A percentile compares a stretch with the other conserved stretches of the same genome.
Conservation (phyloP, 2,888 invertebrate species). For the Eremobia ochroleuca region DNA sequence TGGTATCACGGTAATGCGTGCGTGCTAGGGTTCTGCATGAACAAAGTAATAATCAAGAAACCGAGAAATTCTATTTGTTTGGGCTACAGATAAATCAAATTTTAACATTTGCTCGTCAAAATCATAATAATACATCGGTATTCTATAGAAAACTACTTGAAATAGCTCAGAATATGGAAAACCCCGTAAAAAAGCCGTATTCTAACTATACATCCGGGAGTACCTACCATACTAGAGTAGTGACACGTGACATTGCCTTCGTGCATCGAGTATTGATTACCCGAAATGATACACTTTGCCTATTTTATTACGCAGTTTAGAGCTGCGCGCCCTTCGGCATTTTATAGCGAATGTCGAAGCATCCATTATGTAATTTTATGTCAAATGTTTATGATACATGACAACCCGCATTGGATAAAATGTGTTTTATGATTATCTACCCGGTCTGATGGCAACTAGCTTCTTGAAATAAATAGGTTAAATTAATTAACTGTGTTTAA, state of each 20-base stretch:
- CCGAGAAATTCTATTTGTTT: background rate
- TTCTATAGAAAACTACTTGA: background rate
- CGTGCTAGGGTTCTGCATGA: background rate
- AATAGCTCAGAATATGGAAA: background rate
- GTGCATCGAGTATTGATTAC: slow-evolving; percentile 56
- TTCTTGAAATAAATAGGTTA: background rate
- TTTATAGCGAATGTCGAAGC: slow-evolving; percentile 55
- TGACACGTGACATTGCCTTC: slow-evolving; percentile 40
- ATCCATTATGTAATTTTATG: slow-evolving; percentile 56
- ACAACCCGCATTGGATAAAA: slow-evolving; percentile 21
- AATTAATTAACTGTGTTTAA: background rate
- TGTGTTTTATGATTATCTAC: slow-evolving; percentile 37
- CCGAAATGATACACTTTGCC: slow-evolving; percentile 46
- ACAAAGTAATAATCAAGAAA: background rate
- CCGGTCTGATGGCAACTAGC: slow-evolving; percentile 2
- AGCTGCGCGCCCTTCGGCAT: slow-evolving; percentile 49
- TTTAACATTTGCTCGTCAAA: background rate
- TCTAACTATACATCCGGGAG: slow-evolving; percentile 22
- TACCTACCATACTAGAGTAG: slow-evolving; percentile 31
- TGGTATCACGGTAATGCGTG: background rate
- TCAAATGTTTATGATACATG: slow-evolving; percentile 40
- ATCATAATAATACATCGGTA: background rate
- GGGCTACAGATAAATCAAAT: background rate
- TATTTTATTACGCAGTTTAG: slow-evolving; percentile 61
- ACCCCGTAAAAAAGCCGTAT: slow-evolving; percentile 11